Conservation (phyloP, 2,888 invertebrate genomes). For the Lepidocyrtinus sp. region DNA sequence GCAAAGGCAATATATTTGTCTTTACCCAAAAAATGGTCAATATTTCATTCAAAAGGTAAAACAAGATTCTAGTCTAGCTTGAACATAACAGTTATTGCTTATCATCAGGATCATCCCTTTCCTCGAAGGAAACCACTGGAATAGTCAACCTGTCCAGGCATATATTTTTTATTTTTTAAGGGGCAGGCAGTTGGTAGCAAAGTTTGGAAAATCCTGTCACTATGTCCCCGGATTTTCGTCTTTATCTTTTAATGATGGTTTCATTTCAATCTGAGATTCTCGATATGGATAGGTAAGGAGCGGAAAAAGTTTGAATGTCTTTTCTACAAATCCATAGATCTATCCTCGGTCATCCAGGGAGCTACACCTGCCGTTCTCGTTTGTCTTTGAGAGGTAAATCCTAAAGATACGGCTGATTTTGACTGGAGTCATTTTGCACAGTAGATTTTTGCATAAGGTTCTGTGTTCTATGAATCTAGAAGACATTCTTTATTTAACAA, state of each 20-base stretch:
- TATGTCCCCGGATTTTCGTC: constrained; percentile 48
- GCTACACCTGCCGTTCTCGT: neutral
- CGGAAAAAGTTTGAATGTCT: constrained; percentile 56
- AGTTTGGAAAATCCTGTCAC: no score
- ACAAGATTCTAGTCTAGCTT: no score
- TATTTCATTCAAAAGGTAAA: no score
- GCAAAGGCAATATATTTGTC: no score
- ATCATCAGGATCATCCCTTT: no score
- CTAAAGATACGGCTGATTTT: neutral
- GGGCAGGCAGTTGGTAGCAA: no score
- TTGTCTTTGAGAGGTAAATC: neutral
- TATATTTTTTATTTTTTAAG: no score
- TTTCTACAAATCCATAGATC: constrained; percentile 54
- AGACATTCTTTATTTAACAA: no score
- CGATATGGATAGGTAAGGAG: constrained; percentile 40
- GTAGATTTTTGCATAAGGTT: neutral
- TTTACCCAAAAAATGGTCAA: constrained; percentile 43
- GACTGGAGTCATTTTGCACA: neutral
- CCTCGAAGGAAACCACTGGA: no score
- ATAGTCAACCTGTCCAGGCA: no score
- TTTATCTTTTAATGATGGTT: constrained; percentile 60
- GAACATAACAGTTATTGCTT: no score
- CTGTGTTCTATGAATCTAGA: no score
- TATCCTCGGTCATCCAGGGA: constrained; percentile 21
- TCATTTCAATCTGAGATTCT: constrained; percentile 55